Base-by-base conservation (phyloP, 2,797 vertebrate species). In the Eutrigla gurnardus region DNA sequence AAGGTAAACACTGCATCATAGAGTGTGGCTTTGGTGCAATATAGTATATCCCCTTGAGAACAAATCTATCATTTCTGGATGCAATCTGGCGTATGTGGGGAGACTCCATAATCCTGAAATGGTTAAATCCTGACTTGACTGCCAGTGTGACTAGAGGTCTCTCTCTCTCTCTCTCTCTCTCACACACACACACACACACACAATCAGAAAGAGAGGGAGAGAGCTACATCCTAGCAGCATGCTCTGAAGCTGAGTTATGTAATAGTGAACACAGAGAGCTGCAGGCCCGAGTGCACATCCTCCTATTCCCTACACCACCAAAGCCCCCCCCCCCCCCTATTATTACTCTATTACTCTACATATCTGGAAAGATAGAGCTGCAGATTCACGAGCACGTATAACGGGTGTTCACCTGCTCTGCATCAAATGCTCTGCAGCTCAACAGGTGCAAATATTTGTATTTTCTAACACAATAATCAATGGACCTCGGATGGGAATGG, bases 271-370 rank as follows among this genome's bases (percentile, higher is more conserved):
- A 91, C 79, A 88, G 83, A 83, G 80, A 92, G 89, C 93, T 93
- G 92, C 90, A 92, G 62, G 90, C 94, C 92, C 92, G 91, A 92
- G 91, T 91, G 85, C 86, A 93, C 89, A 92, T 92, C 92, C 72
- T 87, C 88, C 82, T 84, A 83, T 90, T 84, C 70, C 84, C 82
- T 88, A 70, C 66, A 80, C 81, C 66, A 83, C 74, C 83, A 76
- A 68, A 82, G 69, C 80, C 84, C 78, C 62, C 87, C 70, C 59
- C 77, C 63, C 70, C 74, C 76, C 57, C 83, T 73, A 53, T 83
- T 83, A 66, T 65, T 80, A 72, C 80, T 78, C 78, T 83, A 66
- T 65, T 80, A 72, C 80, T 78, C 78, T 72, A 68, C 63, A 76
- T 79, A 75, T 90, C 73, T 82, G 86, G 77, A 62, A 57, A 72